A percentile compares a stretch with the other conserved stretches of the same genome.
Conservation (phyloP, 2,797 vertebrate species). For the Anguilla megastoma region DNA sequence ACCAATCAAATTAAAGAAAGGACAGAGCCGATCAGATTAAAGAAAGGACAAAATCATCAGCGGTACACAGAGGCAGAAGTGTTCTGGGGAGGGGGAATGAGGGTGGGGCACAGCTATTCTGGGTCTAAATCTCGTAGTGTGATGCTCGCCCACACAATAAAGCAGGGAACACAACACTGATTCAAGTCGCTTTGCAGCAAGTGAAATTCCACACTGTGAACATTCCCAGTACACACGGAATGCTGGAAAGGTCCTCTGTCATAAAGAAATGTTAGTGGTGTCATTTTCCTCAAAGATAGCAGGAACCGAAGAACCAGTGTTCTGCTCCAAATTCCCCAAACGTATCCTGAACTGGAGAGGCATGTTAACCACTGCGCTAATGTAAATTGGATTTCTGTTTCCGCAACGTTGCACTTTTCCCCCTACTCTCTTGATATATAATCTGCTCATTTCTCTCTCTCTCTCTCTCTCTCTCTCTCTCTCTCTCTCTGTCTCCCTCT, state of each 20-base stretch:
- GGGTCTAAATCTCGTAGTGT: background rate
- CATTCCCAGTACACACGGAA: background rate
- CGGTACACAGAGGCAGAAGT: background rate
- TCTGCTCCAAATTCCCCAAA: background rate
- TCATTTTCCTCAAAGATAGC: background rate
- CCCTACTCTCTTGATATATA: slow-evolving; percentile 16
- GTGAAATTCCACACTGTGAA: background rate
- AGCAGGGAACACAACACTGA: background rate
- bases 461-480: slow-evolving; percentile 34
- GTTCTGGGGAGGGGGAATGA: background rate
- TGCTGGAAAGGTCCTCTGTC: background rate
- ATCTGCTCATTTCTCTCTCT: slow-evolving; percentile 6
- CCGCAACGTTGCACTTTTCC: slow-evolving; percentile 41
- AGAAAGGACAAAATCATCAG: background rate
- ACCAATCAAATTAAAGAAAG: slow-evolving; percentile 15
- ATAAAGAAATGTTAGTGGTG: background rate
- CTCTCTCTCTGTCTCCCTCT: slow-evolving; percentile 44
- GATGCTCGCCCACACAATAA: background rate
- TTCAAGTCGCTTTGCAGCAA: background rate
- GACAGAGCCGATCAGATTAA: no score
- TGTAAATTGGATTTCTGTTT: slow-evolving; percentile 54
- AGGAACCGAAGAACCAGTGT: background rate
- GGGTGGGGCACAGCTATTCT: background rate
- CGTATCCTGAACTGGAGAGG: background rate
- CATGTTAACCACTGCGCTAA: slow-evolving; percentile 40